A percentile compares a stretch with the other conserved stretches of the same genome.
Conservation (phyloP, 2,113 vertebrate species). For the Eulemur rufifrons region DNA sequence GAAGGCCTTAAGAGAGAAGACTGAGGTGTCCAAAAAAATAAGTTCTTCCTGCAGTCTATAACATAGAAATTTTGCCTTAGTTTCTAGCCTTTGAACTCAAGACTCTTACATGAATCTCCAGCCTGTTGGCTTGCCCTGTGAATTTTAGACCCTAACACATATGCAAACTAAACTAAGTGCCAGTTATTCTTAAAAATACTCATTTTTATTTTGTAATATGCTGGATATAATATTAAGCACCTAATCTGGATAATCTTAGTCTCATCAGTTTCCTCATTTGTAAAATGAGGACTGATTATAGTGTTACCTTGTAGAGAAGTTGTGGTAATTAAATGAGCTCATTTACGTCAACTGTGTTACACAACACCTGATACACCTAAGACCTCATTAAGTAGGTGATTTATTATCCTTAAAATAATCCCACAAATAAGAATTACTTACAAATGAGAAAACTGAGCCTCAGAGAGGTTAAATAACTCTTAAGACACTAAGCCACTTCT, state of each 20-base stretch:
- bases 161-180: not conserved
- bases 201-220: not conserved
- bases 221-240: not conserved
- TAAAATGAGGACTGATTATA: not conserved
- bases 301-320: not conserved
- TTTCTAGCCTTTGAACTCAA: not conserved
- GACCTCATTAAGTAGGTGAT: not conserved
- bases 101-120: not conserved
- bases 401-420: not conserved
- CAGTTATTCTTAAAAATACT: not conserved
- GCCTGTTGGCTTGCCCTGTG: not conserved
- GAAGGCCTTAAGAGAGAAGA: not conserved
- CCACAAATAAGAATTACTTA: not conserved
- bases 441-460: not conserved
- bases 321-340: not conserved
- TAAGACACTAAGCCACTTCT: not conserved
- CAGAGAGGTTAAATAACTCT: not conserved
- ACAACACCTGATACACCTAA: not conserved
- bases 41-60: not conserved
- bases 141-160: not conserved
- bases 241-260: not conserved
- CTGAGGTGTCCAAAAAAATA: not conserved
- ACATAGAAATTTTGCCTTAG: not conserved
- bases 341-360: not conserved
- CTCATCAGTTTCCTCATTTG: not conserved